These are phyloP conservation scores for Gonocerus acuteangulatus DNA, from an alignment of 2,888 invertebrate genomes.

Conservation along the genomic window DNA sequence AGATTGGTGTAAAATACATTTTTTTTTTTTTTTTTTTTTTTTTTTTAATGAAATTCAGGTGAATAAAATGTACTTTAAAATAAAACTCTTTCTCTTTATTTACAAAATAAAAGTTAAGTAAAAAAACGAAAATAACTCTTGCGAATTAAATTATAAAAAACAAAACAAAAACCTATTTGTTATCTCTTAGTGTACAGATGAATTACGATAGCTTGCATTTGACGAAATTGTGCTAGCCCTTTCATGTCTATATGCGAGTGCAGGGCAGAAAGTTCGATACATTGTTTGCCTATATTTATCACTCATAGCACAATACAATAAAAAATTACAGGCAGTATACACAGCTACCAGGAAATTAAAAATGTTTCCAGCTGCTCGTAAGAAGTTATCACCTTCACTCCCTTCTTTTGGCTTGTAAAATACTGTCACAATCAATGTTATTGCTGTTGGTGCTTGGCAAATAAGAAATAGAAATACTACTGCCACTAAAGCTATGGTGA, in stretches of 20 bases:
- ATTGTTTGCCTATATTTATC: slow-evolving; percentile 61
- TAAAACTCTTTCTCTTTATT: not conserved
- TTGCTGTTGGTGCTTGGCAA: slow-evolving; percentile 64
- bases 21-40: too few relatives aligned
- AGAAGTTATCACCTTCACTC: slow-evolving; percentile 42
- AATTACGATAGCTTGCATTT: slow-evolving; percentile 31
- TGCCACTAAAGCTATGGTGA: slow-evolving; percentile 66
- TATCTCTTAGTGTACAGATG: slow-evolving; percentile 24
- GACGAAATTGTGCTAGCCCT: slow-evolving; percentile 31
- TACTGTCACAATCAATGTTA: slow-evolving; percentile 46
- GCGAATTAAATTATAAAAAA: not conserved
- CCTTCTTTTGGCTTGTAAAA: slow-evolving; percentile 38
- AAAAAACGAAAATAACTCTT: not conserved
- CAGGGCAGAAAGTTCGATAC: slow-evolving; percentile 39
- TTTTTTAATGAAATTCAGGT: too few relatives aligned
- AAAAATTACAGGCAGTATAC: slow-evolving; percentile 68
- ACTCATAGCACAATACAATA: slow-evolving; percentile 68
- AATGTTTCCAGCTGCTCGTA: slow-evolving; percentile 57
- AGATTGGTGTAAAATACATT: too few relatives aligned
- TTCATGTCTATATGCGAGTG: slow-evolving; percentile 33
- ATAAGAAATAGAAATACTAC: slow-evolving; percentile 67
- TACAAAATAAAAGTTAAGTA: slow-evolving; percentile 4
- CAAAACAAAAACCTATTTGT: not conserved
- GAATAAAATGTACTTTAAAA: too few relatives aligned
- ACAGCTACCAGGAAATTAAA: slow-evolving; percentile 62